Base-by-base conservation (phyloP, 2,113 vertebrate genomes). In the Puffinus mauretanicus region DNA sequence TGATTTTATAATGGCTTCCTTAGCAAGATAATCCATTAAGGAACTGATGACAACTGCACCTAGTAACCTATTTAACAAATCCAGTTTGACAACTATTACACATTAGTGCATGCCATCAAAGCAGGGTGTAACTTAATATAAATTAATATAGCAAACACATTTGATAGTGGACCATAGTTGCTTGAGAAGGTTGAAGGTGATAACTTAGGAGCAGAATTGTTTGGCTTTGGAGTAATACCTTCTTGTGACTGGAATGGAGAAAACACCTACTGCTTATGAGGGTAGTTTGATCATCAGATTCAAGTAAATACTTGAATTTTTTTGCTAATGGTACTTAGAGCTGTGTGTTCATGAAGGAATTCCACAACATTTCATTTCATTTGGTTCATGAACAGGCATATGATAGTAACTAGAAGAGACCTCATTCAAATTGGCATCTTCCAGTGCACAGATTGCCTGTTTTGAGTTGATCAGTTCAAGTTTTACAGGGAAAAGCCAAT, bases 21-120 rank as follows among this genome's bases (percentile, higher is more conserved):
- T 76, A 72, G 94, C 58, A 80, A 96, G 93, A 87, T 80, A 95
- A 92, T 84, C 60, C 82, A 82, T 82, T 78, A 96, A 82, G 34
- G 57, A 94, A 76, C 44, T 32, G 80, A 85, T 79, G 95, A 79
- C 70, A 93, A 69, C 69, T 82, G 84, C 73, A 93, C 32, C 66
- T 54, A 58, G 62, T 95, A 95, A 94, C 94, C 94, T 91, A 93
- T 75, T 94, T 95, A 89, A 76, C 49, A 97, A 66, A 93, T 91
- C 93, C 90, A 89, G 95, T 97, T 81, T 78, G 86, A 61, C 94
- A 82, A 86, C 95, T 93, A 32, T 83, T 96, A 66, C 18, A 18
- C 51, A 93, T 55, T 72, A 78, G 32, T 34, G 36, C 55, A 20
- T 57, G 64, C 46, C 93, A 94, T 85, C 77, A 97, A 87, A 88